These are phyloP conservation scores for Hypsibius dujardini DNA, from an alignment of 1,140 invertebrate genomes.

Conservation along the genomic window DNA sequence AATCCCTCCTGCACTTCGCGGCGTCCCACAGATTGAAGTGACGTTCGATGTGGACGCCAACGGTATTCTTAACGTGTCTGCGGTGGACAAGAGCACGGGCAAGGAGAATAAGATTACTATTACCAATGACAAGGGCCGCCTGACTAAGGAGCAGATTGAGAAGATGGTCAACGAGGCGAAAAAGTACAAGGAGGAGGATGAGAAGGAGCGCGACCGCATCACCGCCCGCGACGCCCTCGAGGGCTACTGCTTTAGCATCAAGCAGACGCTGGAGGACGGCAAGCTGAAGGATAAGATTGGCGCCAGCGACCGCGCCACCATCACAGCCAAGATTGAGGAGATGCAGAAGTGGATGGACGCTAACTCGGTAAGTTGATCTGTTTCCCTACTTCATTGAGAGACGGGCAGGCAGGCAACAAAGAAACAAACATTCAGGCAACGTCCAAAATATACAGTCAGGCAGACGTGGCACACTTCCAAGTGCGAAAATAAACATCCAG, in stretches of 20 bases:
- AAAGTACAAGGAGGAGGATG: conserved; percentile 77
- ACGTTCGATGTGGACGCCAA: conserved; percentile 43
- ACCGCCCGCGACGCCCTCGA: conserved; percentile 73
- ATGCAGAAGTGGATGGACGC: conserved; percentile 82
- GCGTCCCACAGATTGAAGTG: conserved; percentile 41
- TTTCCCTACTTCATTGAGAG: too few species aligned
- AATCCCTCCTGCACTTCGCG: conserved; percentile 44
- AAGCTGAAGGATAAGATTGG: conserved; percentile 44
- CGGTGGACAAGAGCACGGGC: conserved; percentile 50
- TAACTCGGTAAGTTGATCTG: conserved; percentile 54
- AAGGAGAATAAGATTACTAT: conserved; percentile 96
- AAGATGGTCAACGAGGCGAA: conserved; percentile 92
- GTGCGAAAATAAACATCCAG: too few species aligned
- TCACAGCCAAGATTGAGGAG: conserved; percentile 77
- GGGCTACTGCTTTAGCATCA: conserved; percentile 87
- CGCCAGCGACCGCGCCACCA: conserved; percentile 62
- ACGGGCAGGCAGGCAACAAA: neutral
- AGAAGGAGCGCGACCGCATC: conserved; percentile 63
- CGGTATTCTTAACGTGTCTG: conserved; percentile 35
- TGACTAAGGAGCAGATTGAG: conserved; percentile 90
- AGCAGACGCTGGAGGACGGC: conserved; percentile 61
- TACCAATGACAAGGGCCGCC: conserved; percentile 88
- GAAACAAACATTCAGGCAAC: neutral
- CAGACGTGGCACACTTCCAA: too few species aligned
- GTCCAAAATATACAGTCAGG: neutral